Percentiles rank a stretch among this genome's conserved stretches.
Evolutionary conservation across 2,113 vertebrate species (phyloP).

Genomic region (Manacus vitellinus): DNA sequence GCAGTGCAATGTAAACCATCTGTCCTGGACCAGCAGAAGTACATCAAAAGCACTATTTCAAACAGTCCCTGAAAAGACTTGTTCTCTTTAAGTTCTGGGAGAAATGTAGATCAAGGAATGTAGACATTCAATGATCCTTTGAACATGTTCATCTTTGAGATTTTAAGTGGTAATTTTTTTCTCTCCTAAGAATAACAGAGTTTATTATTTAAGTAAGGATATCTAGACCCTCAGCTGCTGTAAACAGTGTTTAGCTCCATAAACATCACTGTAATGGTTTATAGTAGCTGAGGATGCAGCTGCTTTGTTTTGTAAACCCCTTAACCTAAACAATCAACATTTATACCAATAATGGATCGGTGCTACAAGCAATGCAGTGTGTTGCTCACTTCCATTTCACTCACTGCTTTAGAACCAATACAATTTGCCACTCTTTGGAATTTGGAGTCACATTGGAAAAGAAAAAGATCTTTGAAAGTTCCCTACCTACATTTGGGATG

Average conservation of each 20-base stretch:
- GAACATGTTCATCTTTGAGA: neutral
- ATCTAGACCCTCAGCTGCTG: neutral
- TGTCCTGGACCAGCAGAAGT: neutral
- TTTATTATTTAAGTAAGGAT: neutral
- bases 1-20: neutral
- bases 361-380: neutral
- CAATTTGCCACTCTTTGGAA: neutral
- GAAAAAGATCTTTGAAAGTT: neutral
- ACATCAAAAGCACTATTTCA: neutral
- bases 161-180: neutral
- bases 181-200: neutral
- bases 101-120: neutral
- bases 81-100: neutral
- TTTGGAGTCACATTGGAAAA: neutral
- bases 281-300: neutral
- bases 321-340: neutral
- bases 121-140: neutral
- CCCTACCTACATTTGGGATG: neutral
- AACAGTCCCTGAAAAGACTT: neutral
- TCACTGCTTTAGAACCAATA: neutral
- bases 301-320: neutral
- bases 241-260: neutral
- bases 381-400: neutral
- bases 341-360: neutral
- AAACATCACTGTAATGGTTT: neutral